A percentile compares a stretch with the other conserved stretches of the same genome.
Evolutionary conservation across 2,888 invertebrate genomes (phyloP).

Genomic region (Pemphredon lugubris): DNA sequence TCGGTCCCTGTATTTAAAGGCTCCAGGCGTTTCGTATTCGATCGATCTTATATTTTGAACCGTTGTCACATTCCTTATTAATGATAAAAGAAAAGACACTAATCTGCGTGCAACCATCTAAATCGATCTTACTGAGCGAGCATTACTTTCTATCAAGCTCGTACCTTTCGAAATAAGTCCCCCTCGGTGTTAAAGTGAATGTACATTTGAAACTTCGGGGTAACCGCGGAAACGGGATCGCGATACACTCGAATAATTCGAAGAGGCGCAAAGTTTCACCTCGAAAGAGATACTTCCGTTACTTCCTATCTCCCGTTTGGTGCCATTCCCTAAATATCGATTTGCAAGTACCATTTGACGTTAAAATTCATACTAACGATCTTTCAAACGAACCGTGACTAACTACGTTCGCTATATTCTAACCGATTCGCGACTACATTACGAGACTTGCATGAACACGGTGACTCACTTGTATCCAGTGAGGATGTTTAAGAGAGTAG

Average conservation of each 20-base stretch:
- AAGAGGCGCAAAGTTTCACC: not conserved
- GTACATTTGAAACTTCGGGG: not conserved
- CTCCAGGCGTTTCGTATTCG: not conserved
- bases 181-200: not conserved
- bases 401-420: too few relatives aligned
- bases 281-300: too few relatives aligned
- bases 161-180: not conserved
- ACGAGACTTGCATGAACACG: conserved; percentile 3
- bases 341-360: too few relatives aligned
- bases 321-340: too few relatives aligned
- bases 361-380: too few relatives aligned
- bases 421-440: not conserved
- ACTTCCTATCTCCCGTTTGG: too few relatives aligned
- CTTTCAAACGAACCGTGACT: too few relatives aligned
- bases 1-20: not conserved
- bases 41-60: not conserved
- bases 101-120: not conserved
- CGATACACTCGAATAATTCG: not conserved
- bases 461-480: conserved; percentile 95
- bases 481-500: conserved; percentile 95
- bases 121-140: too few relatives aligned
- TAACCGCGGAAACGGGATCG: not conserved
- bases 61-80: not conserved
- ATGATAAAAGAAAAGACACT: not conserved
- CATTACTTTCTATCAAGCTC: not conserved